phyloP scores from a whole-genome alignment of 2,113 vertebrate species.

The Mus pahari region DNA sequence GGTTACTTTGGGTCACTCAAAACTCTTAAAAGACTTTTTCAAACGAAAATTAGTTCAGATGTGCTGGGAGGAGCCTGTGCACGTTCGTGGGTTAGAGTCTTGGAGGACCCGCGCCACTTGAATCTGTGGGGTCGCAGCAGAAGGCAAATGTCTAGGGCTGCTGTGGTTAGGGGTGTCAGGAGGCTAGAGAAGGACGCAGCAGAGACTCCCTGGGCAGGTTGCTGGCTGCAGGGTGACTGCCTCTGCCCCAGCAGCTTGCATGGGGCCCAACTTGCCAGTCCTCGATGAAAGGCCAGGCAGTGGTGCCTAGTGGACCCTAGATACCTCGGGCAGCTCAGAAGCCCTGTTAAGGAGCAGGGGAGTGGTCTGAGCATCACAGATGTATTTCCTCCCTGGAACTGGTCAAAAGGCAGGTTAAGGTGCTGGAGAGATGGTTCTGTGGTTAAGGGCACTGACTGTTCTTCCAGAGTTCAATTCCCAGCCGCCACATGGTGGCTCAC shows the following conservation, averaged over 20 bases:
- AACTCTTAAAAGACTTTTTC: slow-evolving; percentile 63
- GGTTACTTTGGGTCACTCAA: slow-evolving; percentile 48
- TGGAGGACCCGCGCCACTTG: rapidly evolving
- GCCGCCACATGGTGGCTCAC: no score
- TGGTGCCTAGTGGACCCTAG: not conserved
- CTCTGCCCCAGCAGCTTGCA: slow-evolving; percentile 48
- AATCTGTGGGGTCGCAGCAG: not conserved
- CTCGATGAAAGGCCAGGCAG: slow-evolving; percentile 67
- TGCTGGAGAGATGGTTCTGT: no score
- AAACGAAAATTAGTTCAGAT: not conserved
- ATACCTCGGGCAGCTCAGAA: not conserved
- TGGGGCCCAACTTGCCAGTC: not conserved
- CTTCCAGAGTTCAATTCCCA: no score
- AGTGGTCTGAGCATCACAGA: not conserved
- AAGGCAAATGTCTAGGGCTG: rapidly evolving
- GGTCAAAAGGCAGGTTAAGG: not conserved
- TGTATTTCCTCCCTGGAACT: slow-evolving; percentile 35
- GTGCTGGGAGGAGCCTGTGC: not conserved
- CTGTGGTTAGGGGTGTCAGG: not conserved
- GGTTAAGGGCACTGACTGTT: no score
- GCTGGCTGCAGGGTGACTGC: not conserved
- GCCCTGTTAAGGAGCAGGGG: not conserved
- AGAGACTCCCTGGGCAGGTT: slow-evolving; percentile 73
- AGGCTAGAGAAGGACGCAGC: not conserved
- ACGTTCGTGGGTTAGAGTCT: not conserved